Evolutionary conservation across 2,113 vertebrate species (phyloP).

Genomic region (Scophthalmus maximus): DNA sequence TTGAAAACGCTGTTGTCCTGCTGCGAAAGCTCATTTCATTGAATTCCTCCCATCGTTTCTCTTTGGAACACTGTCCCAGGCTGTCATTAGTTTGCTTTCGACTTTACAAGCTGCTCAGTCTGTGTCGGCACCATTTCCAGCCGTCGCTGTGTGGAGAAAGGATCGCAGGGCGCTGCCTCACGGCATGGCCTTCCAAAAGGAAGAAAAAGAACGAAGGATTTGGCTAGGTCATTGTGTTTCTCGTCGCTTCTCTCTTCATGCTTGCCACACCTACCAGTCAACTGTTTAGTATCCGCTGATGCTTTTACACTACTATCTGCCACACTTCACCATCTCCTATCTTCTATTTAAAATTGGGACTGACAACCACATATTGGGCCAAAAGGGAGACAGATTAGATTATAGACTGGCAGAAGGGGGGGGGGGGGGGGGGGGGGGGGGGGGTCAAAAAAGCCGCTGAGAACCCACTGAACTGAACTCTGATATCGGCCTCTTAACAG

Average conservation of each 20-base stretch:
- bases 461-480: slow-evolving; percentile 16
- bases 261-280: slow-evolving; percentile 33
- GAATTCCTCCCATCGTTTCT: slow-evolving; percentile 18
- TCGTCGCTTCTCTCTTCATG: slow-evolving; percentile 41
- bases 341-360: slow-evolving; percentile 32
- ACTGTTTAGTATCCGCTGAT: slow-evolving; percentile 38
- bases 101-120: slow-evolving; percentile 25
- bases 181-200: slow-evolving; percentile 26
- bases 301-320: slow-evolving; percentile 17
- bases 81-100: slow-evolving; percentile 30
- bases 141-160: slow-evolving; percentile 11
- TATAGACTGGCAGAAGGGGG: slow-evolving; percentile 34
- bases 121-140: slow-evolving; percentile 26
- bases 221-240: background rate
- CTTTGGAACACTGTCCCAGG: slow-evolving; percentile 11
- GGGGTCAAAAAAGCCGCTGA: slow-evolving; percentile 33
- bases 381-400: slow-evolving; percentile 55
- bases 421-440: slow-evolving; percentile 43
- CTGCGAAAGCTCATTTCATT: slow-evolving; percentile 11
- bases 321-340: slow-evolving; percentile 23
- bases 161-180: slow-evolving; percentile 9
- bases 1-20: background rate
- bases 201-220: background rate
- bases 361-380: slow-evolving; percentile 63
- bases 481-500: slow-evolving; percentile 20